Base-by-base conservation (phyloP, 2,113 vertebrate genomes). In the Thunnus maccoyii region DNA sequence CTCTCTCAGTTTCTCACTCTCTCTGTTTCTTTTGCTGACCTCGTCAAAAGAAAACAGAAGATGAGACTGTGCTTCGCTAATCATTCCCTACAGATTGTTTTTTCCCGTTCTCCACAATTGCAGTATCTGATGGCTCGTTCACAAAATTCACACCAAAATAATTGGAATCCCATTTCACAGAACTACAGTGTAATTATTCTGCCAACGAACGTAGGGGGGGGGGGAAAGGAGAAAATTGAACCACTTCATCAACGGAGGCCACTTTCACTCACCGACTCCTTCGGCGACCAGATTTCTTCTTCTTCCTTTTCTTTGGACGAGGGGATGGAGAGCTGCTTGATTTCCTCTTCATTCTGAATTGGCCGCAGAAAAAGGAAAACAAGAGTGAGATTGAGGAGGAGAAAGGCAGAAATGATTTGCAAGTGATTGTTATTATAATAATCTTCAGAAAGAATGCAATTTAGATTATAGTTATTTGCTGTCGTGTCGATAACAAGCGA, bases 301-400 rank as follows among this genome's bases (percentile, higher is more conserved):
- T 99, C 96, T 99, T 99, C 85, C 97, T 97, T 93, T 99, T 99
- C 94, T 98, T 99, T 73, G 97, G 97, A 3, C 96, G 97, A 55
- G 98, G 98, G 32, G 98, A 99, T 44, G 94, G 91, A 55, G 98
- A 99, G 92, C 97, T 99, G 95, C 97, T 99, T 0, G 96, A 97
- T 93, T 96, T 97, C 72, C 93, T 95, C 85, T 94, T 94, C 76
- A 89, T 69, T 89, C 95, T 95, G 76, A 85, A 76, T 82, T 55
- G 57, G 51, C 20, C 32, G 18, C 8, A 79, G 18, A 48, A 22
- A 55, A 16, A 46, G 5, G 22, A 82, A 41, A 30, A 65, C 15
- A 12, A 63, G 30, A 61, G 62, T 30, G 1, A 60, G 20, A 61
- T 44, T 3, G 16, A 73, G 62, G 65, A 25, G 46, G 52, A 60